Evolutionary conservation across 2,888 invertebrate species (phyloP), one percentile per base, ranked within the genome.

Genomic region (Smittia aterrima): DNA sequence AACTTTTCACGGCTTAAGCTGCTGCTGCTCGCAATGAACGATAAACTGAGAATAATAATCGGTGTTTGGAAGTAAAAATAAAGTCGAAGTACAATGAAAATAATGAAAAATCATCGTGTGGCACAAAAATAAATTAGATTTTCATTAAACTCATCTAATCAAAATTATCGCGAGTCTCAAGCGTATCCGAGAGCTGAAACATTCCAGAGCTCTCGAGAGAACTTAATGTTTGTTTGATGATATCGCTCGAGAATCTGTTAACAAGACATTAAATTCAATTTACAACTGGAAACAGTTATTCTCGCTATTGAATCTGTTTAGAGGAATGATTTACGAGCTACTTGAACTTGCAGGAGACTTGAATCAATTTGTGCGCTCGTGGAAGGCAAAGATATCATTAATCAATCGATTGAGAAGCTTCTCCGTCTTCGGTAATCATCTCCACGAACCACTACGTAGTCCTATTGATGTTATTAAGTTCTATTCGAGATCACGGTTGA

Each of bases 271-370:
- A 47, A 47, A 47, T 13, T 47, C 47, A 47, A 47, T 47, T 47
- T 47, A 47, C 11, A 47, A 47, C 11, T 47, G 13, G 13, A 47
- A 7, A 47, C 16, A 3, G 18, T 22, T 18, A 58, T 53, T 53
- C 53, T 18, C 68, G 68, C 16, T 54, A 71, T 71, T 54, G 54
- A 71, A 68, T 18, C 68, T 41, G 7, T n/a, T 71, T 18, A 68
- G 20, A 32, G n/a, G 16, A n/a, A 71, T 71, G 70, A 71, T 71
- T 71, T 71, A 71, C 54, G 70, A 18, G 32, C 70, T 54, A 54
- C 54, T 47, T 53, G 18, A 16, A 22, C 24, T 4, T 53, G 54
- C 24, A 18, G 54, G 54, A 54, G 54, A 71, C 53, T 71, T 54
- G 54, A 32, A 71, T 71, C 70, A 71, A 54, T 71, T 71, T 68